Evolutionary conservation across 2,888 invertebrate genomes (phyloP), one percentile per base, ranked within the genome.

Genomic region (Busseola fusca): DNA sequence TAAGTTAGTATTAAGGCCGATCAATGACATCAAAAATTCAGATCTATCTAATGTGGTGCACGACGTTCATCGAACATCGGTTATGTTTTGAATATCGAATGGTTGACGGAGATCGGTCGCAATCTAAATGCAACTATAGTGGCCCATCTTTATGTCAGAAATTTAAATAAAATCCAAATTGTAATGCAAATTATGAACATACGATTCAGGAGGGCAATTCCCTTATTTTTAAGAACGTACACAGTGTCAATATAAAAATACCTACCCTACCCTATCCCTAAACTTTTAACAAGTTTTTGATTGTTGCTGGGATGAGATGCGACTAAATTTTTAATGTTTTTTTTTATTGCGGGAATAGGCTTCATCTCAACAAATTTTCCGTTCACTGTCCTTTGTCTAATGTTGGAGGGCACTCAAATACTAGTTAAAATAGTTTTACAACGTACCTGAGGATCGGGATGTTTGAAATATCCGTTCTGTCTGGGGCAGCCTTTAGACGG

Each of bases 381-480:
- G 7, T 34, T 52, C 58, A 54, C 12, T 81, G 72, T 57, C 50
- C 60, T 78, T 80, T 73, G 16, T 30, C 21, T 54, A 37, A 50
- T 21, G n/a, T 45, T 56, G 3, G 34, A 63, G 16, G 30, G n/a
- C 69, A 66, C 25, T 50, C 12, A 57, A 65, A 60, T 65, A n/a
- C 18, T 74, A 62, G 54, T 40, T 58, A 42, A 12, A 56, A 66
- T 56, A 64, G 37, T 71, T 81, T 30, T 64, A 57, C 37, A 80
- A 81, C 56, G 78, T 91, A 96, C 96, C 87, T 95, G 94, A 6
- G 97, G 97, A 88, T 98, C 97, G 59, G 97, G 97, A 90, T 98
- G 97, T 64, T 96, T 96, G 95, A 97, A 98, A 91, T 97, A 97
- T 69, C 98, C 98, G 88, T 98, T 98, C 56, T 97, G 97, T 75